Evolutionary conservation across 2,113 vertebrate species (phyloP), one percentile per base, ranked within the genome.

Genomic region (Balaeniceps rex): DNA sequence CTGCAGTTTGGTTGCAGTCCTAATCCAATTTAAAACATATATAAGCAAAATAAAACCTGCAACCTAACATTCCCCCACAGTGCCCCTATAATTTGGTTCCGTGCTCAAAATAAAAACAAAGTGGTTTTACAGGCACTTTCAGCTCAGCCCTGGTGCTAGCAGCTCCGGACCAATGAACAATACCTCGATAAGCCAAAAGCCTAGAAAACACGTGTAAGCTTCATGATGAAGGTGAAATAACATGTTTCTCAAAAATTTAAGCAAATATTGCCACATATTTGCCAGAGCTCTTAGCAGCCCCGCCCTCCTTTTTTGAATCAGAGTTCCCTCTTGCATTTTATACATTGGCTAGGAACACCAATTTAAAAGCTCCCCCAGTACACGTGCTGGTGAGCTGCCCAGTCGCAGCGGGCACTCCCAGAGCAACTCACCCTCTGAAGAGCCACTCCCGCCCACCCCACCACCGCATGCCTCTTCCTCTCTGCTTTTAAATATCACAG

Each of bases 371-470:
- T 47, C 44, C 52, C 33, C 52, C 72, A 23, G 46, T 0, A 14
- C 44, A 42, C 16, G 11, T 12, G 58, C 19, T 44, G 44, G 19
- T 31, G 60, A 94, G 46, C 18, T 5, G 10, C 40, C 10, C 80
- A 6, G n/a, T 4, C 0, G 0, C 75, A 69, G 19, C 7, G 36
- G 16, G 51, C 28, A 63, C 6, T 52, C 63, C 61, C 51, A 38
- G 26, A 63, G 33, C 5, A n/a, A 58, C 12, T 21, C n/a, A 6
- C n/a, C 6, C 64, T 36, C 84, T 49, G 61, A 85, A 70, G 55
- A 82, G 55, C 68, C 12, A 29, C 8, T 29, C 36, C 26, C 34
- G 4, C 10, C 8, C 14, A 7, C 26, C 16, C 15, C 47, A 44
- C 33, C 24, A 0, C 29, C 38, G 24, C 22, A 40, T 6, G 14